Evolutionary conservation across 1,140 invertebrate species (phyloP).

Genomic region (Colletes gigas): DNA sequence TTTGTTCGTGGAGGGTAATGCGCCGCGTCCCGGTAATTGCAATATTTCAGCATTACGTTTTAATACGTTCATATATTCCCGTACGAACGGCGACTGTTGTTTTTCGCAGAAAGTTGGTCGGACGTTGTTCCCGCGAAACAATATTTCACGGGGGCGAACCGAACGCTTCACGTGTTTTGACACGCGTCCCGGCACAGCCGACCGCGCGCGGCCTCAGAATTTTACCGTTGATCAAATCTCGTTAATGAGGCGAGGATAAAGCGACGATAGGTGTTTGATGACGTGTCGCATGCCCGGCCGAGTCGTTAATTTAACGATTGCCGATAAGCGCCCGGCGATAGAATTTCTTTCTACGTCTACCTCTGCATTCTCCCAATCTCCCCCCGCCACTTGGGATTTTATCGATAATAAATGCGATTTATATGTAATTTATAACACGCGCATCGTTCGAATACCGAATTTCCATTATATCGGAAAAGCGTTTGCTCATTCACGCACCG

Average conservation of each 20-base stretch:
- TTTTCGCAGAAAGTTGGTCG: not conserved
- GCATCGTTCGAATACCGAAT: not conserved
- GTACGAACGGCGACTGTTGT: constrained; percentile 16
- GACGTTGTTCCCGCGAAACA: not conserved
- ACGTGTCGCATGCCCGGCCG: constrained; percentile 4
- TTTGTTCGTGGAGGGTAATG: not conserved
- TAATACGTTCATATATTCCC: constrained; percentile 15
- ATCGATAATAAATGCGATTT: constrained; percentile 23
- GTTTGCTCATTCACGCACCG: not conserved
- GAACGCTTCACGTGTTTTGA: constrained; percentile 12
- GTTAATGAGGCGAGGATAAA: constrained; percentile 41
- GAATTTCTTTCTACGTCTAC: not conserved
- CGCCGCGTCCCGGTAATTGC: constrained; percentile 13
- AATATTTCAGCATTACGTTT: constrained; percentile 37
- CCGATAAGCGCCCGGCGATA: not conserved
- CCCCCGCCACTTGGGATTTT: no score
- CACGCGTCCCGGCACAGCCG: not conserved
- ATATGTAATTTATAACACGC: not conserved
- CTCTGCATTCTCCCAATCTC: no score
- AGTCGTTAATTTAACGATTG: constrained; percentile 31
- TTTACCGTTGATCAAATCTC: constrained; percentile 37
- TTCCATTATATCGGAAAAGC: not conserved
- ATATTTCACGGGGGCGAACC: not conserved
- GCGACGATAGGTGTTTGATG: not conserved
- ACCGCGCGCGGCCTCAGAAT: not conserved